phyloP scores from a whole-genome alignment of 1,140 invertebrate genomes.

The Papilio machaon region DNA sequence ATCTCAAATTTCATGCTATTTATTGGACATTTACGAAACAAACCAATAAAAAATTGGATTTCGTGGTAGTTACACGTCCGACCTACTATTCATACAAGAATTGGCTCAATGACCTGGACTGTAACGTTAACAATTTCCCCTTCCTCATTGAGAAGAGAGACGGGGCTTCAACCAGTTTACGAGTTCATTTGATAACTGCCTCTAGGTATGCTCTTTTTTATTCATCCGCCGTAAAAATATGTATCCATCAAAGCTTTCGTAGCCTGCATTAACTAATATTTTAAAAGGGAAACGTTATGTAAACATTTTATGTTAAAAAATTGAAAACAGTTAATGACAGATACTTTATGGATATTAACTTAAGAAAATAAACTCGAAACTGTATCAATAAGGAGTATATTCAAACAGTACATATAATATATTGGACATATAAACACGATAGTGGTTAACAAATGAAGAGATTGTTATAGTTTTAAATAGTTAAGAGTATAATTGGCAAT shows the following conservation, averaged over 20 bases:
- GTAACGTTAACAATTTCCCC: slow-evolving; percentile 9
- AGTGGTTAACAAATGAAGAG: too few relatives aligned
- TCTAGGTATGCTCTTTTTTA: background rate
- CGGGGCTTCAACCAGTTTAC: background rate
- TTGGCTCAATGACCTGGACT: background rate
- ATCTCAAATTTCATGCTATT: background rate
- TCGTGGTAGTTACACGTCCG: background rate
- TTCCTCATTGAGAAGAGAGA: slow-evolving; percentile 18
- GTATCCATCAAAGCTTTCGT: background rate
- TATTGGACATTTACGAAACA: background rate
- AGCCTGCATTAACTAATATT: background rate
- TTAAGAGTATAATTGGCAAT: too few relatives aligned
- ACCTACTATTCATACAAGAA: background rate
- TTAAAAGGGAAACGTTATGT: too few relatives aligned
- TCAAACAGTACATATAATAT: too few relatives aligned
- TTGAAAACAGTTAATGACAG: too few relatives aligned
- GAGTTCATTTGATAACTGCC: background rate
- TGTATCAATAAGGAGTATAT: too few relatives aligned
- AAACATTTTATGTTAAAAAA: too few relatives aligned
- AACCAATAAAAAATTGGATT: background rate
- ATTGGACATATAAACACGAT: too few relatives aligned
- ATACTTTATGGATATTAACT: too few relatives aligned
- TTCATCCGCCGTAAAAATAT: background rate
- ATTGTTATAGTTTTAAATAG: too few relatives aligned
- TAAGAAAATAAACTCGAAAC: too few relatives aligned